These are phyloP conservation scores for Pteronotus mesoamericanus DNA, from an alignment of 2,797 vertebrate species.

Conservation along the genomic window DNA sequence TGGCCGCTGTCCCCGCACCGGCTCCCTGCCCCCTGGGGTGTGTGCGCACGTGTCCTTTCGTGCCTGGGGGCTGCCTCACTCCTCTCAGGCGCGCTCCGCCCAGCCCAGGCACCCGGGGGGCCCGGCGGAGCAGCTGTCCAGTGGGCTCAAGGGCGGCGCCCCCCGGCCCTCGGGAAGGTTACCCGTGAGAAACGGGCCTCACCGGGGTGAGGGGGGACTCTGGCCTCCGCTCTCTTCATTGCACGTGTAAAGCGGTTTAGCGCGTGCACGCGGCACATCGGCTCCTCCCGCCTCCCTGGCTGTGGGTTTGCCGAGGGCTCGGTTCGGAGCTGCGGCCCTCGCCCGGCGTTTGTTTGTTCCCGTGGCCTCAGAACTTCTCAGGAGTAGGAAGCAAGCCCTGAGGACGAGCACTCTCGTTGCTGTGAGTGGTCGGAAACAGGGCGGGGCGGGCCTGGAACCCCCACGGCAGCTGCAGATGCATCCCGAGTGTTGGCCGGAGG, in stretches of 20 bases:
- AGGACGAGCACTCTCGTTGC: neutral
- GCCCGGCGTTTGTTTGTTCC: too few species aligned
- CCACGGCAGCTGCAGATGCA: accelerated
- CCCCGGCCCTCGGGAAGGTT: neutral
- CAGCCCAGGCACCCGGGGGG: accelerated
- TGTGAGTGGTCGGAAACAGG: neutral
- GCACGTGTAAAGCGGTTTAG: neutral
- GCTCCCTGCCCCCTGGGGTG: accelerated
- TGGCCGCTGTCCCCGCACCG: neutral
- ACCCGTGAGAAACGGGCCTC: neutral
- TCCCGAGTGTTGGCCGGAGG: too few species aligned
- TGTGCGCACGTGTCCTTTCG: neutral
- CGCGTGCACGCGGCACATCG: too few species aligned
- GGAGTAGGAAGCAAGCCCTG: neutral
- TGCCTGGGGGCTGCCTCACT: neutral
- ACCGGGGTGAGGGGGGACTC: neutral
- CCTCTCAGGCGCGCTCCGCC: accelerated
- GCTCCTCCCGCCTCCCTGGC: too few species aligned
- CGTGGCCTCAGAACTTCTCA: too few species aligned
- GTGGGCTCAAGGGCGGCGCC: too few species aligned
- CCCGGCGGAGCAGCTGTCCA: accelerated
- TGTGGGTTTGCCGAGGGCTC: too few species aligned
- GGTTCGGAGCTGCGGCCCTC: too few species aligned
- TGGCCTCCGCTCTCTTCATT: accelerated
- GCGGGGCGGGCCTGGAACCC: accelerated